Evolutionary conservation across 2,888 invertebrate species (phyloP), one percentile per base, ranked within the genome.

Genomic region (Myathropa florea): DNA sequence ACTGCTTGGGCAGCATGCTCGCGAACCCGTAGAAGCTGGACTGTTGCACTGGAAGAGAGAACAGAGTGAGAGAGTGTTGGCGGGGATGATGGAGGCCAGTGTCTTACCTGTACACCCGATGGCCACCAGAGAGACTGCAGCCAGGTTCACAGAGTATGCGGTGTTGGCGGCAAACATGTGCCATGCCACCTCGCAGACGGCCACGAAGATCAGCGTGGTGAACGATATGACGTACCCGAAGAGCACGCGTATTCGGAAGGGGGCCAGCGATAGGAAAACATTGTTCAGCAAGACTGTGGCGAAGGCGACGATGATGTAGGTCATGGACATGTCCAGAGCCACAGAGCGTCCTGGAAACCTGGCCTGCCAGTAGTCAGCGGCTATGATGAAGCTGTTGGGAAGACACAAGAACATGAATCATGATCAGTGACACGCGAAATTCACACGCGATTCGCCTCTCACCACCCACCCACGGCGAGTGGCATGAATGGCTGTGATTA

Each of bases 11-110:
- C 86, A 98, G 93, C 95, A 98, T 98, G 83, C 97, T 97, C 0
- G 98, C 97, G 91, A 97, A 98, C 2, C 98, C 98, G 91, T 98
- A 98, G 93, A 98, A 98, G 90, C 98, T 98, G 0, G 97, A 97
- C 92, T 98, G 98, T 92, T 98, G 98, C 79, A 98, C 96, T 94
- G 72, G 3, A 88, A 89, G 12, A 33, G 7, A 2, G 18, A n/a
- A 7, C 1, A 23, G 55, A 23, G 18, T 12, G 12, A 21, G n/a
- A 21, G n/a, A 14, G n/a, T 4, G 46, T 0, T 2, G 3, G 4
- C 2, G 24, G 10, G 53, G 12, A 57, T 6, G 23, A 12, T 2
- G n/a, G 1, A 23, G 0, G n/a, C 10, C 14, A 21, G 12, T 60
- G 24, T 33, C 87, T 81, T 84, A 91, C 91, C 90, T 78, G 97